phyloP scores from a whole-genome alignment of 1,140 invertebrate genomes.

The Micrasema longulum region DNA sequence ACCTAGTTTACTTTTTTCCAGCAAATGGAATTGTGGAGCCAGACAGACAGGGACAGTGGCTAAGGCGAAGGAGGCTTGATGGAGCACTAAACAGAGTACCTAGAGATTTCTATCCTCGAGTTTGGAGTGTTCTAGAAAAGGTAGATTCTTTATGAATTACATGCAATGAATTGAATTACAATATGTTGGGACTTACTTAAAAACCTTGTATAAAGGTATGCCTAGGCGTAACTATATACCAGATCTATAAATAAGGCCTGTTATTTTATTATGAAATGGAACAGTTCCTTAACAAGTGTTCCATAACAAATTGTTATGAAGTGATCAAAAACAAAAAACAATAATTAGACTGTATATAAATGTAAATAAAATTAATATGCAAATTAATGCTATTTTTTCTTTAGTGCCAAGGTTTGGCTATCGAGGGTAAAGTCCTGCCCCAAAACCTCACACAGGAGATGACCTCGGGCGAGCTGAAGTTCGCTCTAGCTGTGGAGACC shows the following conservation, averaged over 20 bases:
- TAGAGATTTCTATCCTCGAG: slow-evolving; percentile 93
- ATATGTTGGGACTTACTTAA: too few relatives aligned
- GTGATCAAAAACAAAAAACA: too few relatives aligned
- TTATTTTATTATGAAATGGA: too few relatives aligned
- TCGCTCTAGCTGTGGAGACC: slow-evolving; percentile 97
- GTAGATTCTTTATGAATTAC: slow-evolving; percentile 58
- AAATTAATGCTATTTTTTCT: slow-evolving; percentile 56
- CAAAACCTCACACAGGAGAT: slow-evolving; percentile 96
- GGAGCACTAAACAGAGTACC: slow-evolving; percentile 98
- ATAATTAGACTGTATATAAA: too few relatives aligned
- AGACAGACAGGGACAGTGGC: slow-evolving; percentile 96
- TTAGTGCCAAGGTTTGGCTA: slow-evolving; percentile 90
- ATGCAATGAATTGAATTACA: too few relatives aligned
- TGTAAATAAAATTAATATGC: too few relatives aligned
- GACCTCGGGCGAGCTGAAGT: slow-evolving; percentile 98
- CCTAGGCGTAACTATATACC: too few relatives aligned
- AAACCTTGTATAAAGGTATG: too few relatives aligned
- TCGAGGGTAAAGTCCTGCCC: slow-evolving; percentile 89
- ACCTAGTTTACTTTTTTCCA: slow-evolving; percentile 4
- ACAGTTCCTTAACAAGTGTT: too few relatives aligned
- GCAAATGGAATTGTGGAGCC: slow-evolving; percentile 65
- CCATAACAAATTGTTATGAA: too few relatives aligned
- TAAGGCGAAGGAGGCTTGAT: slow-evolving; percentile 91
- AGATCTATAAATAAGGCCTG: too few relatives aligned
- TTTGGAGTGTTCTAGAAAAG: slow-evolving; percentile 92